These are phyloP conservation scores for Eilema depressum DNA, from an alignment of 2,888 invertebrate genomes.

Conservation along the genomic window DNA sequence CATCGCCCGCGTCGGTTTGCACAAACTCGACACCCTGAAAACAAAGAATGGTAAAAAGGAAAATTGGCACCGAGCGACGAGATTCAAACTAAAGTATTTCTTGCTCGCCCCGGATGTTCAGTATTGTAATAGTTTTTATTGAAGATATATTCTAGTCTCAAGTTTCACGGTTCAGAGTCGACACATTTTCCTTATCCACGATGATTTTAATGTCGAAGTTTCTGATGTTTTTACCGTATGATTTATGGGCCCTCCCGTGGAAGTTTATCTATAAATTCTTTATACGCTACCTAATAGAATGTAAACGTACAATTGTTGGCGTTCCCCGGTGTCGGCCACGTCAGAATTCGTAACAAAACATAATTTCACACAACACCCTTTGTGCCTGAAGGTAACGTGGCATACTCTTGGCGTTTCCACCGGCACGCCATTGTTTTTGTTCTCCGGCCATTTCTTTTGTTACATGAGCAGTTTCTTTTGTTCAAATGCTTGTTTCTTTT, in stretches of 20 bases:
- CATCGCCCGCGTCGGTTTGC: constrained; percentile 59
- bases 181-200: constrained; percentile 38
- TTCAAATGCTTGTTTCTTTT: constrained; percentile 64
- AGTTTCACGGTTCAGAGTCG: constrained; percentile 41
- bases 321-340: constrained; percentile 49
- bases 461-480: constrained; percentile 65
- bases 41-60: constrained; percentile 67
- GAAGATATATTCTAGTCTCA: constrained; percentile 57
- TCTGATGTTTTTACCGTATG: constrained; percentile 29
- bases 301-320: constrained; percentile 43
- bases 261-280: constrained; percentile 43
- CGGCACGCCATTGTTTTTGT: constrained; percentile 66
- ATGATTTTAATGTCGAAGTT: constrained; percentile 40
- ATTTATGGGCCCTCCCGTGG: constrained; percentile 39
- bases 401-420: constrained; percentile 57
- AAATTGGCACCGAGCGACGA: constrained; percentile 71
- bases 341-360: constrained; percentile 66
- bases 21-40: constrained; percentile 65
- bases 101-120: constrained; percentile 47
- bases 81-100: constrained; percentile 66
- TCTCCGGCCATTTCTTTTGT: constrained; percentile 71
- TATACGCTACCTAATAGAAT: constrained; percentile 36
- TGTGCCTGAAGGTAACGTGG: constrained; percentile 68
- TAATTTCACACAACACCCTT: constrained; percentile 71
- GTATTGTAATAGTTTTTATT: constrained; percentile 54